A percentile compares a stretch with the other conserved stretches of the same genome.
phyloP scores from a whole-genome alignment of 1,140 invertebrate species.

The Fopius arisanus region DNA sequence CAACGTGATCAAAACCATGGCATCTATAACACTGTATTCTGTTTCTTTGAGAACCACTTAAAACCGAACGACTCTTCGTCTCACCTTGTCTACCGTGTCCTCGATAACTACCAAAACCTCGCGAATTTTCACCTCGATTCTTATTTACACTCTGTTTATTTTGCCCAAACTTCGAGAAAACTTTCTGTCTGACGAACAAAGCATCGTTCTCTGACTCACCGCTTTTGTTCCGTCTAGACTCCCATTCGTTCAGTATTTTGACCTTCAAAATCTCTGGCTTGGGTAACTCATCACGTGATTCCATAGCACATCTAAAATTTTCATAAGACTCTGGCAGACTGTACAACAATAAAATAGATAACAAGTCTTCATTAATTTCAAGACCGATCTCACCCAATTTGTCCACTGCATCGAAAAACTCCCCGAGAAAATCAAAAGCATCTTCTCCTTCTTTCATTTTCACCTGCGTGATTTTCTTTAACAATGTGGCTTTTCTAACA shows the following conservation, averaged over 20 bases:
- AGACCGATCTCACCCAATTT: neutral
- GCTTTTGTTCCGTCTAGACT: constrained; percentile 13
- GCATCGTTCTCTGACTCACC: neutral
- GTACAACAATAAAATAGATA: neutral
- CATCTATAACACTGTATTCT: neutral
- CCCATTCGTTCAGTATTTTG: constrained; percentile 34
- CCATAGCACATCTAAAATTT: constrained; percentile 31
- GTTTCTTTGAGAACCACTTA: neutral
- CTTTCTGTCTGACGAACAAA: constrained; percentile 14
- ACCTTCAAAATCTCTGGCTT: constrained; percentile 27
- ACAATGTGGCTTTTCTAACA: constrained; percentile 25
- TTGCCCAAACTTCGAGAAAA: neutral
- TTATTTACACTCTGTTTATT: neutral
- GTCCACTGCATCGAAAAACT: too few species aligned
- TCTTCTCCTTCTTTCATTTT: constrained; percentile 23
- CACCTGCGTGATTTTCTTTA: constrained; percentile 7
- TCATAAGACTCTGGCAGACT: constrained; percentile 19
- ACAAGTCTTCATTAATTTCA: neutral
- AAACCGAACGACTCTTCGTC: too few species aligned
- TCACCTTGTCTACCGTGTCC: neutral
- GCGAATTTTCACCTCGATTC: too few species aligned
- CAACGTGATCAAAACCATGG: neutral
- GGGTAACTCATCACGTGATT: constrained; percentile 33
- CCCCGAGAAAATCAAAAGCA: neutral
- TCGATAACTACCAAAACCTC: neutral